Evolutionary conservation across 2,888 invertebrate genomes (phyloP).

Genomic region (Blera fallax): DNA sequence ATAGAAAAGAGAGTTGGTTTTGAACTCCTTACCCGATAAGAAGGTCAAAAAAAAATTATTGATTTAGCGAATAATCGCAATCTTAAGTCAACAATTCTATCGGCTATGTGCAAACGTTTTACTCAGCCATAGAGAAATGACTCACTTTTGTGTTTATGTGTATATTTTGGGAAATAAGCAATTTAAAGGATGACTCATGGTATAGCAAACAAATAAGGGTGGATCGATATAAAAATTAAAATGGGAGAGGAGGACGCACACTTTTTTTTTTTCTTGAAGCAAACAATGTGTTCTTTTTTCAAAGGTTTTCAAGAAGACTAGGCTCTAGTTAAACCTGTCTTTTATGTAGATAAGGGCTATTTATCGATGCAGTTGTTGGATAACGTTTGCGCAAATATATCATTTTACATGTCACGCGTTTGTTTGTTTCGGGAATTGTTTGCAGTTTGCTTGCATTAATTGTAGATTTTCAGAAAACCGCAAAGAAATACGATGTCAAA

Average conservation of each 20-base stretch:
- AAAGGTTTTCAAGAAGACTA: too few relatives aligned
- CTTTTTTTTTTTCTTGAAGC: neutral
- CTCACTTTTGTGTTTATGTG: neutral
- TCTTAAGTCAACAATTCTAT: slow-evolving; percentile 8
- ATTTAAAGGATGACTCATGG: neutral
- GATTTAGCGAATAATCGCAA: neutral
- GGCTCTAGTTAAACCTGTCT: too few relatives aligned
- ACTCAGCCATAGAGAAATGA: neutral
- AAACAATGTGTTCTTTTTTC: too few relatives aligned
- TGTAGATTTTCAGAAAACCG: too few relatives aligned
- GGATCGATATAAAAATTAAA: neutral
- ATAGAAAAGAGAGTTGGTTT: neutral
- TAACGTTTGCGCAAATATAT: too few relatives aligned
- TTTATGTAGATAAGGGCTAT: too few relatives aligned
- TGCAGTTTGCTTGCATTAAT: too few relatives aligned
- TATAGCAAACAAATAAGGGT: neutral
- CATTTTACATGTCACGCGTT: too few relatives aligned
- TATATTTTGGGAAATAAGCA: neutral
- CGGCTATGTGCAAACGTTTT: neutral
- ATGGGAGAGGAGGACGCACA: neutral
- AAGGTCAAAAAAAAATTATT: neutral
- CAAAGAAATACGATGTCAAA: too few relatives aligned
- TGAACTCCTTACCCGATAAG: neutral
- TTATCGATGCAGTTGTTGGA: too few relatives aligned
- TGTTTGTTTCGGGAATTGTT: too few relatives aligned